Conservation (phyloP, 2,113 vertebrate genomes). For the Hippocampus mohnikei region DNA sequence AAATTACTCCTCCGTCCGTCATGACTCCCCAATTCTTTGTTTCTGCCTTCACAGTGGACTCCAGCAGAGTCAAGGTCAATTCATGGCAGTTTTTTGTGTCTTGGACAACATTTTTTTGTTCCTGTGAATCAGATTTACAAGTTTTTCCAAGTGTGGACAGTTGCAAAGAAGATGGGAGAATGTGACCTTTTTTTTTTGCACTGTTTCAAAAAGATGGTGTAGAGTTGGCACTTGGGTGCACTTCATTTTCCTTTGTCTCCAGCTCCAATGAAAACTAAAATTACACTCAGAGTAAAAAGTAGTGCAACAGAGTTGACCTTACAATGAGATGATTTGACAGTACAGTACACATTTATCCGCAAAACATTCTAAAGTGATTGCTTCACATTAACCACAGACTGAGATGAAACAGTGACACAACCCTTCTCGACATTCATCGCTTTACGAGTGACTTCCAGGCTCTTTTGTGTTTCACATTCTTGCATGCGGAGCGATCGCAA, state of each 20-base stretch:
- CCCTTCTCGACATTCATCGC: constrained; percentile 38
- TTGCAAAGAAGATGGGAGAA: no score
- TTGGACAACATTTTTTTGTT: background rate
- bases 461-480: constrained; percentile 35
- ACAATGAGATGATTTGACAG: constrained; percentile 27
- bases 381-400: constrained; percentile 22
- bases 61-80: constrained; percentile 26
- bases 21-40: constrained; percentile 5
- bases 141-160: no score
- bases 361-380: constrained; percentile 6
- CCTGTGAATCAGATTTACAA: background rate
- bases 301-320: constrained; percentile 6
- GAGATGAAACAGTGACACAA: background rate
- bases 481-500: constrained; percentile 23
- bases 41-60: constrained; percentile 53
- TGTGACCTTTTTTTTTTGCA: background rate
- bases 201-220: background rate
- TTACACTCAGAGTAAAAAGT: background rate
- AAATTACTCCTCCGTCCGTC: constrained; percentile 45
- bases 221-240: constrained; percentile 33
- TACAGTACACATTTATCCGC: background rate
- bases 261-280: background rate
- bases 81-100: constrained; percentile 6
- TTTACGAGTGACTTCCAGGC: constrained; percentile 18
- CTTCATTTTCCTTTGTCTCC: constrained; percentile 25